Conservation (phyloP, 2,113 vertebrate species). For the Grammomys surdaster region DNA sequence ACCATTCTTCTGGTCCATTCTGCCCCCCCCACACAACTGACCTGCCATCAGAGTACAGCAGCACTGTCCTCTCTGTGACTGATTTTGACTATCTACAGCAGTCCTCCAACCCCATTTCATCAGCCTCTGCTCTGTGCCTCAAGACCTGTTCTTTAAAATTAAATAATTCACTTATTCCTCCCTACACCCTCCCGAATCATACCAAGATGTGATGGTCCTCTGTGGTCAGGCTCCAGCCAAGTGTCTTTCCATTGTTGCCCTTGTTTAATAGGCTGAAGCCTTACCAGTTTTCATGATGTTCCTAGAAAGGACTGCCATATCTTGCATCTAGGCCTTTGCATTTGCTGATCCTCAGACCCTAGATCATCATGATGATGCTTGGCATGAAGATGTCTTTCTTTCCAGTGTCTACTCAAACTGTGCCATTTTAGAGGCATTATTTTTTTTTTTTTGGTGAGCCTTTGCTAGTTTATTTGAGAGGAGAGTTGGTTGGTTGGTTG, state of each 20-base stretch:
- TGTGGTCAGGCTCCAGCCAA: background rate
- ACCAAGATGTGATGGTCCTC: background rate
- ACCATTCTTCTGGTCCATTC: background rate
- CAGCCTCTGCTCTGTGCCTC: background rate
- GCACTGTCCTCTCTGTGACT: background rate
- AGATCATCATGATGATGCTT: background rate
- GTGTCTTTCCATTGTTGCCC: background rate
- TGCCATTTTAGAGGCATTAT: background rate
- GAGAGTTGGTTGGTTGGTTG: background rate
- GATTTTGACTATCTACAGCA: background rate
- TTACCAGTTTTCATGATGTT: background rate
- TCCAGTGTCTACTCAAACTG: background rate
- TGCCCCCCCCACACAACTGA: background rate
- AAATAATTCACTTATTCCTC: background rate
- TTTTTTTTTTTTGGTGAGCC: background rate
- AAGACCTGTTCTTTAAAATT: background rate
- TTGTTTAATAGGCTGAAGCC: background rate
- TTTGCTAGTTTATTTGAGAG: background rate
- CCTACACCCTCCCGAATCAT: background rate
- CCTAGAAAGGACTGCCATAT: background rate
- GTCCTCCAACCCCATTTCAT: background rate
- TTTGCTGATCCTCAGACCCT: background rate
- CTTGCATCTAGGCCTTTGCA: background rate
- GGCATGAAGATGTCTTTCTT: background rate
- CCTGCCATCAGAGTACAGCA: background rate